These are phyloP conservation scores for Ganaspis brasiliensis DNA, from an alignment of 2,888 invertebrate species.

Conservation along the genomic window DNA sequence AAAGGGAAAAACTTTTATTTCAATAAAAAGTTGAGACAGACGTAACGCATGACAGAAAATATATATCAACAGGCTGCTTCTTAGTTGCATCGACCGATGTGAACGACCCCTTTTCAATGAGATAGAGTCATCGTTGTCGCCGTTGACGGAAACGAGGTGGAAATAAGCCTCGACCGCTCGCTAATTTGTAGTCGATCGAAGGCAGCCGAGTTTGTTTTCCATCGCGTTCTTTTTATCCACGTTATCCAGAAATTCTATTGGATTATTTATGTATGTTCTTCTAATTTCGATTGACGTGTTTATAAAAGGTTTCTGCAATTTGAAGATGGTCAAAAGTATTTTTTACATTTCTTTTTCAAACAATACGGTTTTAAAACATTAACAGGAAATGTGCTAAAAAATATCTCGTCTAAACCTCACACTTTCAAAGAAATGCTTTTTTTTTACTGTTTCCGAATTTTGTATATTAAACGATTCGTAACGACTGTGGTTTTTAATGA, in stretches of 20 bases:
- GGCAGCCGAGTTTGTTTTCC: constrained; percentile 14
- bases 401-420: too few relatives aligned
- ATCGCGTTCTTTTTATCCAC: background rate
- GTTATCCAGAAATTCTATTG: background rate
- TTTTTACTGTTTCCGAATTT: too few relatives aligned
- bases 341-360: too few relatives aligned
- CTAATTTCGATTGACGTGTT: too few relatives aligned
- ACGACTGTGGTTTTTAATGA: too few relatives aligned
- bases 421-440: too few relatives aligned
- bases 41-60: background rate
- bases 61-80: constrained; percentile 44
- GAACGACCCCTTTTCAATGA: constrained; percentile 50
- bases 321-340: too few relatives aligned
- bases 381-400: too few relatives aligned
- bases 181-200: constrained; percentile 61
- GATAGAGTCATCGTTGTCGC: constrained; percentile 63
- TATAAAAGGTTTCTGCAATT: too few relatives aligned
- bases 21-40: background rate
- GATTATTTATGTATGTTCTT: background rate
- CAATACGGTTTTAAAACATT: too few relatives aligned
- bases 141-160: constrained; percentile 67
- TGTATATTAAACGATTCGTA: too few relatives aligned
- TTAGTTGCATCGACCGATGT: constrained; percentile 56
- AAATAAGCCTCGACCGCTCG: constrained; percentile 68
- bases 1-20: background rate